phyloP scores from a whole-genome alignment of 2,797 vertebrate genomes.

The Merluccius polli region DNA sequence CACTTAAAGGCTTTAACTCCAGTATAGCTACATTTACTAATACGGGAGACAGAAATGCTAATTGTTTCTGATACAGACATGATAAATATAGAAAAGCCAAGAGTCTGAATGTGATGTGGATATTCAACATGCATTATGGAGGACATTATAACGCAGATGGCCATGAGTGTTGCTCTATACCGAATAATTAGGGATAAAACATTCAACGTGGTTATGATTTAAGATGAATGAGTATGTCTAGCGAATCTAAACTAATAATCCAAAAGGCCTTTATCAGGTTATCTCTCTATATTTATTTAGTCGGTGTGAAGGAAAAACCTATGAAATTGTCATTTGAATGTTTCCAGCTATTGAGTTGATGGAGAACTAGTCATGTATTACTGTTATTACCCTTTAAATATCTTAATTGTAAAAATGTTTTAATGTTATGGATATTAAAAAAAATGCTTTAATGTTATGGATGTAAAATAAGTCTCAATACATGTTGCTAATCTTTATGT shows the following conservation, averaged over 20 bases:
- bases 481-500: not conserved
- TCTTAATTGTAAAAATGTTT: not conserved
- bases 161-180: too few relatives aligned
- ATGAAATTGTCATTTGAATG: not conserved
- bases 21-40: not conserved
- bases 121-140: too few relatives aligned
- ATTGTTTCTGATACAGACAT: not conserved
- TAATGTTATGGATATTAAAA: not conserved
- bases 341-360: not conserved
- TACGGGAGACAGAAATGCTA: not conserved
- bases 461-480: not conserved
- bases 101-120: too few relatives aligned
- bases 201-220: too few relatives aligned
- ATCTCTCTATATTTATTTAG: too few relatives aligned
- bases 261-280: too few relatives aligned
- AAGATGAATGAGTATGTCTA: not conserved
- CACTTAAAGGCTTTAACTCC: too few relatives aligned
- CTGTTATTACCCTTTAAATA: not conserved
- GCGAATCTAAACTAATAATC: too few relatives aligned
- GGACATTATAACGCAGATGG: too few relatives aligned
- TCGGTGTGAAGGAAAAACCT: not conserved
- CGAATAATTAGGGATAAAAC: too few relatives aligned
- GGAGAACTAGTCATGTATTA: not conserved
- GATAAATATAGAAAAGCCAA: not conserved
- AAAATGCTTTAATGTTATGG: not conserved